Conservation (phyloP, 2,113 vertebrate species). For the Eupsittula cactorum region DNA sequence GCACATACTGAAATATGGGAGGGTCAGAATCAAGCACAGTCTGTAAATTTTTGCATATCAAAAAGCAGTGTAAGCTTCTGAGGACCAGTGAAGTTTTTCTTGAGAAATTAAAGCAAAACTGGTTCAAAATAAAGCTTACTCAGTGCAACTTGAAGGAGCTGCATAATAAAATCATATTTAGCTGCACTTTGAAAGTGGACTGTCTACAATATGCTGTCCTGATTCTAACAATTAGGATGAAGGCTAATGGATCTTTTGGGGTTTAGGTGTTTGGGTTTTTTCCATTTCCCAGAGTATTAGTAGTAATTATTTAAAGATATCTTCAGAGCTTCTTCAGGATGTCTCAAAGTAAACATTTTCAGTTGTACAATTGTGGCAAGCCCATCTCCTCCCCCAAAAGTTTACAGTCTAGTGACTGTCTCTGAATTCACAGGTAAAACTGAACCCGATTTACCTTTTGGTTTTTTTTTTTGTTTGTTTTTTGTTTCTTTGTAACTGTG, state of each 20-base stretch:
- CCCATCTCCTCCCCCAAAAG: constrained; percentile 47
- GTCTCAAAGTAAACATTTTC: constrained; percentile 35
- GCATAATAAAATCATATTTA: constrained; percentile 24
- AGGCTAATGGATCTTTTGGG: neutral
- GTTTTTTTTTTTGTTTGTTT: neutral
- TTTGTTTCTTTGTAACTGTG: constrained; percentile 72
- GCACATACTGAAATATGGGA: constrained; percentile 62
- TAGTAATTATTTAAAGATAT: constrained; percentile 13
- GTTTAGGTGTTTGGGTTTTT: neutral
- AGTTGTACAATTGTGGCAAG: constrained; percentile 35
- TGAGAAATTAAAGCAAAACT: constrained; percentile 26
- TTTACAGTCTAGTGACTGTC: constrained; percentile 53
- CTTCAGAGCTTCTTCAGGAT: constrained; percentile 46
- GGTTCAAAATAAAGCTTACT: constrained; percentile 42
- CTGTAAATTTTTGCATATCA: constrained; percentile 69
- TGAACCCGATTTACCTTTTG: constrained; percentile 22
- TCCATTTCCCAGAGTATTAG: constrained; percentile 1
- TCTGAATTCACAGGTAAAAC: constrained; percentile 54
- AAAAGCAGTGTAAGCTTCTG: constrained; percentile 47
- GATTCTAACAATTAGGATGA: constrained; percentile 35
- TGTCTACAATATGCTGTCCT: constrained; percentile 41
- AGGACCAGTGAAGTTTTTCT: constrained; percentile 39
- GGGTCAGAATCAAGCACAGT: constrained; percentile 71
- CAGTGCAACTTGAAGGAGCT: constrained; percentile 47
- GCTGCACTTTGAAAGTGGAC: constrained; percentile 47